Evolutionary conservation across 2,113 vertebrate genomes (phyloP).

Genomic region (Xiphophorus couchianus): DNA sequence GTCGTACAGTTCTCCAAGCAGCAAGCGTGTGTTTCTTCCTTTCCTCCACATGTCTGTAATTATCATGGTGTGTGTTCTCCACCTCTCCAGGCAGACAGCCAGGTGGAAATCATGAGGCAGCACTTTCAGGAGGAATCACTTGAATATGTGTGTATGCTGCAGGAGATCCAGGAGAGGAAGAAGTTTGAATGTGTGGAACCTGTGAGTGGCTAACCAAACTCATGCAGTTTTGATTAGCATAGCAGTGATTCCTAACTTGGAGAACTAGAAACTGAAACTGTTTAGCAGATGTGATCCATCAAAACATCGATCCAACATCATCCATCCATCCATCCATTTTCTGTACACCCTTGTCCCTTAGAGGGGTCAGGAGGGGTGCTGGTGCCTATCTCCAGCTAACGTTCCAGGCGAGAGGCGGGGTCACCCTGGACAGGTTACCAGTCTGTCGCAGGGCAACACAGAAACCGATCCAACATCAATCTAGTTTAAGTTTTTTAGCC

Average conservation of each 20-base stretch:
- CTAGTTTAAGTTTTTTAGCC: background rate
- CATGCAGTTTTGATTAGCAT: background rate
- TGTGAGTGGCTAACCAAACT: constrained; percentile 80
- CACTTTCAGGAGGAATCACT: constrained; percentile 96
- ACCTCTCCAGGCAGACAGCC: constrained; percentile 86
- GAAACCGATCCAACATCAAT: background rate
- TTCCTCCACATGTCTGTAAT: constrained; percentile 31
- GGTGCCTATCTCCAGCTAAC: no score
- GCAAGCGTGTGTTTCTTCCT: constrained; percentile 13
- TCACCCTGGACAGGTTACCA: no score
- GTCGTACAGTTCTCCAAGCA: constrained; percentile 13
- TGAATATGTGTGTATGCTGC: constrained; percentile 94
- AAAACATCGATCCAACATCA: background rate
- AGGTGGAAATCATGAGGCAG: constrained; percentile 89
- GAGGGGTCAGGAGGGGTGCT: no score
- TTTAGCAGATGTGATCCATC: background rate
- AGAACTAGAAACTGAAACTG: background rate
- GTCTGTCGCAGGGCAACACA: no score
- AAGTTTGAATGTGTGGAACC: constrained; percentile 99
- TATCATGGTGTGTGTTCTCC: constrained; percentile 36
- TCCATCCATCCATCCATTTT: no score
- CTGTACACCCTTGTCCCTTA: no score
- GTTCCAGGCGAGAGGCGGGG: no score
- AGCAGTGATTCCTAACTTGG: background rate
- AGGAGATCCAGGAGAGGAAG: constrained; percentile 98